Percentiles rank a stretch among this genome's conserved stretches.
Evolutionary conservation across 2,113 vertebrate genomes (phyloP).

Genomic region (Sylvilagus bachmani): DNA sequence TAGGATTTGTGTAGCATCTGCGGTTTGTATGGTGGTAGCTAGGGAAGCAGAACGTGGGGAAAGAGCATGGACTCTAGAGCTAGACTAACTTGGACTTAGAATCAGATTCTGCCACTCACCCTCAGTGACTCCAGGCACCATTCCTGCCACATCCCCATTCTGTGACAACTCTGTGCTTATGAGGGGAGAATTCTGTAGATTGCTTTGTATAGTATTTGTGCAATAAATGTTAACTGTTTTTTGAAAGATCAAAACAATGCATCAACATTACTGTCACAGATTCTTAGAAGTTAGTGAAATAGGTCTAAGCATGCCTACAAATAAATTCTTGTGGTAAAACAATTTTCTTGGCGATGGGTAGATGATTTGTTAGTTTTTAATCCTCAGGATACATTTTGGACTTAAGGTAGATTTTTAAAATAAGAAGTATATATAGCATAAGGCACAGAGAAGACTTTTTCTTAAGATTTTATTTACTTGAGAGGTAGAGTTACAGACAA

Average conservation of each 20-base stretch:
- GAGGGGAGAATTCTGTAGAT: not conserved
- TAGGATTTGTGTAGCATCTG: not conserved
- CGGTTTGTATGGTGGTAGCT: not conserved
- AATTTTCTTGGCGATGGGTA: constrained; percentile 1
- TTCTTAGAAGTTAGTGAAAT: constrained; percentile 5
- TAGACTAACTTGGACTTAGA: not conserved
- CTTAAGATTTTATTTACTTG: too few relatives aligned
- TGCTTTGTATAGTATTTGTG: not conserved
- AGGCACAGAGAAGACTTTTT: not conserved
- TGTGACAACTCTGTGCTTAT: not conserved
- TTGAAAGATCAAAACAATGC: not conserved
- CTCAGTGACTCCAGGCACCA: not conserved
- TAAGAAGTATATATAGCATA: not conserved
- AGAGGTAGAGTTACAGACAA: too few relatives aligned
- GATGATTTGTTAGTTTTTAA: constrained; percentile 14
- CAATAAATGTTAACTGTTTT: not conserved
- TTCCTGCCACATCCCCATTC: not conserved
- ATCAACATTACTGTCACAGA: not conserved
- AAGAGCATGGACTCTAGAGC: not conserved
- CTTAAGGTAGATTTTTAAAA: constrained; percentile 20
- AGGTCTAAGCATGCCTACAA: not conserved
- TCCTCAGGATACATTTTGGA: constrained; percentile 14
- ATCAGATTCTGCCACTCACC: not conserved
- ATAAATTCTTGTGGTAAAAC: constrained; percentile 10
- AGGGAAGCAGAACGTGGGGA: not conserved